Percentiles rank a stretch among this genome's conserved stretches.
Conservation (phyloP, 2,888 invertebrate genomes). For the Orthosia gracilis region DNA sequence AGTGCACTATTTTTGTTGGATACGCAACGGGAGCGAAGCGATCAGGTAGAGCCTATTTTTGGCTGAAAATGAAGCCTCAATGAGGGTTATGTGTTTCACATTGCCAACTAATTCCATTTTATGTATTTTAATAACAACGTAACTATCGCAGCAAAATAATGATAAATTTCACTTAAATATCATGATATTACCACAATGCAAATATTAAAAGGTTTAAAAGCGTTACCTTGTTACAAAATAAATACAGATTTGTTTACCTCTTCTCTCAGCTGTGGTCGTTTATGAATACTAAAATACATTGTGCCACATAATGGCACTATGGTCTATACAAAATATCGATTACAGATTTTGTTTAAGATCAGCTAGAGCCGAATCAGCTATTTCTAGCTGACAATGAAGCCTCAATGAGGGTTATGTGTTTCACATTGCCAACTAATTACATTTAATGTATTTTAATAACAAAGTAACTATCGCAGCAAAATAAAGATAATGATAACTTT, state of each 20-base stretch:
- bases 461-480: slow-evolving; percentile 22
- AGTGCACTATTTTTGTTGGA: no score
- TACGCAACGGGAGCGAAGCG: no score
- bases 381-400: slow-evolving; percentile 13
- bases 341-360: slow-evolving; percentile 54
- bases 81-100: neutral
- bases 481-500: slow-evolving; percentile 28
- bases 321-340: slow-evolving; percentile 57
- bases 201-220: slow-evolving; percentile 56
- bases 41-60: neutral
- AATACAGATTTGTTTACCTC: slow-evolving; percentile 47
- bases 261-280: slow-evolving; percentile 43
- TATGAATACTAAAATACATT: slow-evolving; percentile 64
- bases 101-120: slow-evolving; percentile 3
- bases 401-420: slow-evolving; percentile 8
- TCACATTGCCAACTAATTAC: neutral
- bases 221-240: slow-evolving; percentile 48
- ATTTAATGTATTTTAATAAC: slow-evolving; percentile 31
- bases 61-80: slow-evolving; percentile 8
- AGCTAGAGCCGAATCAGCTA: neutral
- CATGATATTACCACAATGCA: slow-evolving; percentile 35
- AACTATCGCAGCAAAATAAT: slow-evolving; percentile 25
- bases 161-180: slow-evolving; percentile 38
- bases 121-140: slow-evolving; percentile 35
- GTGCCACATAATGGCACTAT: slow-evolving; percentile 52